Conservation (phyloP, 2,888 invertebrate species). For the Drosophila kambysellisi region DNA sequence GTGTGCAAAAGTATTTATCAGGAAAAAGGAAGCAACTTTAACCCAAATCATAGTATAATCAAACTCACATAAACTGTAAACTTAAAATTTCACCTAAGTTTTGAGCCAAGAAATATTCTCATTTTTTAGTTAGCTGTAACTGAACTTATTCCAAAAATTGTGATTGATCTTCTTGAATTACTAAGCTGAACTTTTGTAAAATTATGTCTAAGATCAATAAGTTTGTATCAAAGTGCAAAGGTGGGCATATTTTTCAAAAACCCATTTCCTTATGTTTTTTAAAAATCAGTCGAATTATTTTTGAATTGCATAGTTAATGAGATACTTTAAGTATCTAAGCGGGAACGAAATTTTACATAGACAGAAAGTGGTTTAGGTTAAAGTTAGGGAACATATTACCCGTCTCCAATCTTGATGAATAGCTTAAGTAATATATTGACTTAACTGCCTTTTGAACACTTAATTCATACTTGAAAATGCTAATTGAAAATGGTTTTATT, state of each 20-base stretch:
- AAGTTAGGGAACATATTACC: no score
- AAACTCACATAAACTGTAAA: no score
- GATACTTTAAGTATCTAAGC: not conserved
- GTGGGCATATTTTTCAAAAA: not conserved
- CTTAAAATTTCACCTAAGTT: not conserved
- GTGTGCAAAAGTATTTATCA: not conserved
- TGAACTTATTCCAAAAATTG: not conserved
- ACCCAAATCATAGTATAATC: not conserved
- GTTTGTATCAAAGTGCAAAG: not conserved
- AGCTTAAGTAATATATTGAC: no score
- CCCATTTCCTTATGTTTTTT: not conserved
- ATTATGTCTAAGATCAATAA: not conserved
- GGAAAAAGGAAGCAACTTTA: not conserved
- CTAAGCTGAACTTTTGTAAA: not conserved
- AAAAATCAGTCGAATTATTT: fast-evolving
- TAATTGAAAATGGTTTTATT: no score
- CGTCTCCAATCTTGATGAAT: no score
- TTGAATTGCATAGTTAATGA: not conserved
- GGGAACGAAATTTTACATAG: not conserved
- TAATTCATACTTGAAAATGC: no score
- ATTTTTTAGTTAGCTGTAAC: not conserved
- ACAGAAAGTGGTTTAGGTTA: not conserved
- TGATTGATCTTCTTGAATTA: not conserved
- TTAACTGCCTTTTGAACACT: no score
- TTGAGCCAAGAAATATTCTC: not conserved